Base-by-base conservation (phyloP, 2,797 vertebrate genomes). In the Hippopotamyrus pictus region DNA sequence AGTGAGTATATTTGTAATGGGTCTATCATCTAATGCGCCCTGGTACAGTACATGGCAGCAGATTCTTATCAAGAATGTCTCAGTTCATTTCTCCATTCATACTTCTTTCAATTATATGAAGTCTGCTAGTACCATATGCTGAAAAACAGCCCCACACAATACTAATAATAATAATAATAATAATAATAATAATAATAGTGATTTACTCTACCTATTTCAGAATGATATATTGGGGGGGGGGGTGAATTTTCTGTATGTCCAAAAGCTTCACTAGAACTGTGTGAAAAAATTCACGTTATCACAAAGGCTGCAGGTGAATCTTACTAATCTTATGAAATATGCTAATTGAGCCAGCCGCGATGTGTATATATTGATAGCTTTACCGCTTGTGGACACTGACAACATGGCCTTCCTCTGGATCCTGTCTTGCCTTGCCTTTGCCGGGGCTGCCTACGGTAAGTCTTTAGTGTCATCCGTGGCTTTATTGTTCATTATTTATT, bases 341-440 rank as follows among this genome's bases (percentile, higher is more conserved):
- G 41, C 79, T 85, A 89, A 89, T 89, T 19, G 0, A 4, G 33
- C 11, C 6, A 2, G 6, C 3, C 54, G 8, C 37, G 3, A 5
- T 33, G 88, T 65, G 54, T 83, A 89, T 89, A 89, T 79, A 79
- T 79, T 19, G 53, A 48, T 4, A 48, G 29, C 50, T 25, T 44
- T 7, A 37, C 17, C 1, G 19, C 48, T 7, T 59, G 7, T 85
- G 46, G 57, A 91, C 91, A 76, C 89, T 91, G 85, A 90, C 90
- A 92, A 87, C 92, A 96, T 97, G 96, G 93, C 92, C 76, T 94
- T 93, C 90, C 93, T 97, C 76, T 96, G 94, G 94, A 92, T 96
- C 83, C 90, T 97, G 19, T 95, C 95, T 89, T 97, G 95, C 19
- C 93, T 95, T 0, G 95, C 95, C 89, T 94, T 97, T 29, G 46